A percentile compares a stretch with the other conserved stretches of the same genome.
These are phyloP conservation scores for Lacerta bilineata DNA, from an alignment of 2,797 vertebrate genomes.

Conservation along the genomic window DNA sequence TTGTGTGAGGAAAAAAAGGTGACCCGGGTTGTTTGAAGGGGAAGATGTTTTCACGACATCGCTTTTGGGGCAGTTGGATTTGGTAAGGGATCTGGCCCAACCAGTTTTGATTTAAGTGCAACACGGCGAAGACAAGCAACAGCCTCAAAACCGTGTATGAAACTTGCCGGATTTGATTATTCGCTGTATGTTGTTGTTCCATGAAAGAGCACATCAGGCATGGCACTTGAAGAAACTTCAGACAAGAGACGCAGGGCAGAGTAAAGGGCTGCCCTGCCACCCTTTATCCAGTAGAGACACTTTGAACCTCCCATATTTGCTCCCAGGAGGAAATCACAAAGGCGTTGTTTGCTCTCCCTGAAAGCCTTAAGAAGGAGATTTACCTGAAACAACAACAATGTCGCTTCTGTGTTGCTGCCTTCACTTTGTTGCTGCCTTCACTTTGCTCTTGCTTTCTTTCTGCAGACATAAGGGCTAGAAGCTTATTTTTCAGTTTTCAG, in stretches of 20 bases:
- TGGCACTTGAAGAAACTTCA: neutral
- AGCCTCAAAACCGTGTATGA: neutral
- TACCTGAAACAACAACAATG: neutral
- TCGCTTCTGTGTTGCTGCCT: neutral
- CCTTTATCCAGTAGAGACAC: neutral
- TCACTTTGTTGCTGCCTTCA: neutral
- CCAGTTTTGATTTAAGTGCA: neutral
- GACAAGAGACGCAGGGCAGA: too few species aligned
- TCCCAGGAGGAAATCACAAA: neutral
- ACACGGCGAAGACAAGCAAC: neutral
- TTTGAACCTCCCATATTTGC: neutral
- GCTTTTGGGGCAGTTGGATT: neutral
- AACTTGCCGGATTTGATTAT: constrained; percentile 3
- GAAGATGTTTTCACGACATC: neutral
- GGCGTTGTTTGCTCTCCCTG: neutral
- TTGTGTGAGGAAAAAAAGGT: neutral
- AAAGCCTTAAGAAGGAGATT: neutral
- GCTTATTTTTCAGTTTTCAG: neutral
- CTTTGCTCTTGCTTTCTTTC: neutral
- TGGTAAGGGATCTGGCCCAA: neutral
- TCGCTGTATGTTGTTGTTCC: neutral
- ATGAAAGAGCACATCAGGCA: constrained; percentile 27
- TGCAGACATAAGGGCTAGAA: neutral
- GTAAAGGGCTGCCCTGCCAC: too few species aligned
- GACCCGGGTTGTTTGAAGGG: accelerated